These are phyloP conservation scores for Dryobotodes eremita DNA, from an alignment of 2,888 invertebrate genomes.

Conservation along the genomic window DNA sequence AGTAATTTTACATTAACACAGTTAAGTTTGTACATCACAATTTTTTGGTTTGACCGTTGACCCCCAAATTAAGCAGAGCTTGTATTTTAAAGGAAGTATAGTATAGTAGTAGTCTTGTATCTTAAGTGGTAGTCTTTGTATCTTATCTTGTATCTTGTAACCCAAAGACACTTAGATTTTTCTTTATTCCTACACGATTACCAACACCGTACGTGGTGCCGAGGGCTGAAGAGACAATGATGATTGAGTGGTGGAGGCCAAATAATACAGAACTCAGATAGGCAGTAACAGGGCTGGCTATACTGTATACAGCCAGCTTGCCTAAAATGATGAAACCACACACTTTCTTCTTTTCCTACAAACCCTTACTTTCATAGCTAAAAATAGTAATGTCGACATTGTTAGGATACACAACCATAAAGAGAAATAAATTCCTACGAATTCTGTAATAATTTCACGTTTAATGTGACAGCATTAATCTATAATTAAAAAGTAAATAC, in stretches of 20 bases:
- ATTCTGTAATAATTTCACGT: neutral
- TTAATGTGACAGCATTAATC: neutral
- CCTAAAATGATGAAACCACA: neutral
- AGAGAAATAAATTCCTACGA: neutral
- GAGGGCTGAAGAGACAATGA: neutral
- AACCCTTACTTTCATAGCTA: neutral
- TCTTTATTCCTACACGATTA: neutral
- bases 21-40: too few species aligned
- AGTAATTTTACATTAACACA: too few species aligned
- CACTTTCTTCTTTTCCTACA: neutral
- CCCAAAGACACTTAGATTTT: neutral
- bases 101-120: too few species aligned
- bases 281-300: neutral
- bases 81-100: too few species aligned
- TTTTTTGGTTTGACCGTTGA: too few species aligned
- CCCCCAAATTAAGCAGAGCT: too few species aligned
- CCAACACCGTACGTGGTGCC: neutral
- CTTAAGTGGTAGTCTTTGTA: too few species aligned
- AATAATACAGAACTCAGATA: neutral
- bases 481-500: constrained; percentile 16
- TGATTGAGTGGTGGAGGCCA: neutral
- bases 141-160: too few species aligned
- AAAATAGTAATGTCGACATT: constrained; percentile 25
- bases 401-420: neutral
- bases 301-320: neutral